Percentiles rank a stretch among this genome's conserved stretches.
These are phyloP conservation scores for Alviniconcha marisindica DNA, from an alignment of 1,140 invertebrate species.

Conservation along the genomic window DNA sequence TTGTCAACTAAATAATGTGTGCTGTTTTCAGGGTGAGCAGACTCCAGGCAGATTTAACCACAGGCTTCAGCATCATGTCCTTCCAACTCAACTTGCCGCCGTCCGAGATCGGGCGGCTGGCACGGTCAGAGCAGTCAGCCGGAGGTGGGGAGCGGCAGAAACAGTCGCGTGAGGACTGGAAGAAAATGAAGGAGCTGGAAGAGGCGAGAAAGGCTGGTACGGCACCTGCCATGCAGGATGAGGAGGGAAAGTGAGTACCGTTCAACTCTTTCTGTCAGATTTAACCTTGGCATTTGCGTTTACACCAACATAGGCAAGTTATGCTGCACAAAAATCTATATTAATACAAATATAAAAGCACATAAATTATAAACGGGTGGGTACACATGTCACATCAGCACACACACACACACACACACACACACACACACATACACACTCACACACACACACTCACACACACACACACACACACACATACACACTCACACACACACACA, in stretches of 20 bases:
- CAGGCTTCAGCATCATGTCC: slow-evolving; percentile 58
- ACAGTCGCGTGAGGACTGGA: slow-evolving; percentile 75
- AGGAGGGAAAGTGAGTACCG: slow-evolving; percentile 86
- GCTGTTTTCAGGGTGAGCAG: not conserved
- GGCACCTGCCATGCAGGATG: slow-evolving; percentile 98
- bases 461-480: too few relatives aligned
- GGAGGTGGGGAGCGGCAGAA: slow-evolving; percentile 68
- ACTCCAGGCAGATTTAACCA: not conserved
- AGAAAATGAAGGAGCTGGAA: slow-evolving; percentile 92
- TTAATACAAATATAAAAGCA: not conserved
- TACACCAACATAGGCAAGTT: not conserved
- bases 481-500: too few relatives aligned
- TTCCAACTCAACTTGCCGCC: slow-evolving; percentile 74
- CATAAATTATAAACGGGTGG: not conserved
- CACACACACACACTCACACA: too few relatives aligned
- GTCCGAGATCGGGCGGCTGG: slow-evolving; percentile 72
- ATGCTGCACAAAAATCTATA: too few relatives aligned
- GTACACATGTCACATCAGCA: too few relatives aligned
- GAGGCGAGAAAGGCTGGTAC: slow-evolving; percentile 99
- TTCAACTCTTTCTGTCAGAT: not conserved
- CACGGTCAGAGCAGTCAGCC: slow-evolving; percentile 58
- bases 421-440: too few relatives aligned
- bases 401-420: too few relatives aligned
- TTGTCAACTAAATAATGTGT: too few relatives aligned
- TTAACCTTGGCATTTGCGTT: not conserved